Evolutionary conservation across 35 echinoderm and acorn worm genomes (phyloP), one percentile per base, ranked within the genome.

Genomic region (Ophioderma brevispina): DNA sequence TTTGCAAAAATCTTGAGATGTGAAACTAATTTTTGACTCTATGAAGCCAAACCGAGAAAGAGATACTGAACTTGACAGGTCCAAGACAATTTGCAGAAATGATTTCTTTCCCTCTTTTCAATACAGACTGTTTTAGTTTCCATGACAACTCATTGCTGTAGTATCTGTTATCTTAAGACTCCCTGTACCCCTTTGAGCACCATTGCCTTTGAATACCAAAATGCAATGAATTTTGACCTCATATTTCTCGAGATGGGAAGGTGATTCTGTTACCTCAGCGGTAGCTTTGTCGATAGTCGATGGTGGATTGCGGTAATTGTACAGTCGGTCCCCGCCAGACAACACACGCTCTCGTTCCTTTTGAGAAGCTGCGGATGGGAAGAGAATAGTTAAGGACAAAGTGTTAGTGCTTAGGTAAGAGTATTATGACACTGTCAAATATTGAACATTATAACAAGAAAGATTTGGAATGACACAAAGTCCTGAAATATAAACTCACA

Each of bases 291-390:
- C 90, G 4, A 92, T 40, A 30, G 90, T 92, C 4, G 83, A 83
- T 25, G 90, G 90, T 80, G 90, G 90, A 46, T 92, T 80, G 75
- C 84, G 86, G 35, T 92, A 92, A 76, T 92, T 92, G 52, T 92
- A 92, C 77, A 86, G 86, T 52, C 85, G 86, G 40, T 92, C 90
- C 59, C 82, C 85, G 35, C 90, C 90, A 0, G 90, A 92, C 43
- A 80, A 79, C 59, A 70, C 23, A 18, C 59, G 59, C 59, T 70
- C 59, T 15, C 28, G 59, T 25, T 70, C 59, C 59, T 30, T 70
- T 30, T 6, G 5, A 4, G 59, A 70, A 70, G 59, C 59, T 70
- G 59, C n/a, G 21, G 46, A 52, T 52, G 46, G 46, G 21, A 52
- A 21, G 46, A 21, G 21, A 52, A 52, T 11, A 70, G 59, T 46